A percentile compares a stretch with the other conserved stretches of the same genome.
Conservation (phyloP, 2,797 vertebrate genomes). For the Peromyscus attwateri region DNA sequence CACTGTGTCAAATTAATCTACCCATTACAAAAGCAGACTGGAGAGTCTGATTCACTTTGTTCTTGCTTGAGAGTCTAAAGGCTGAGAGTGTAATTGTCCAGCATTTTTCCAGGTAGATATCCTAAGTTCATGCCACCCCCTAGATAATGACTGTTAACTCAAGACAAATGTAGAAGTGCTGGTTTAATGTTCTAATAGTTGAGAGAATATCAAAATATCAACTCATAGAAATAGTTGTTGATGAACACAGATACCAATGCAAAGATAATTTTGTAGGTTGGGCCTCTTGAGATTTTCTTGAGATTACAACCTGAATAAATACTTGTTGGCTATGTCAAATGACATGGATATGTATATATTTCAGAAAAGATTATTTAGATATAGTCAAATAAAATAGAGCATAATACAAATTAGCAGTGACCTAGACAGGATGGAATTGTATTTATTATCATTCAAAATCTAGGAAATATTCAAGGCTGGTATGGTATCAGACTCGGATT, state of each 20-base stretch:
- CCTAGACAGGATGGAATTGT: background rate
- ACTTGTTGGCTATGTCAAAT: conserved; percentile 72
- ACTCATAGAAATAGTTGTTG: background rate
- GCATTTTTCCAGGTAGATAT: background rate
- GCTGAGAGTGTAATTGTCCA: background rate
- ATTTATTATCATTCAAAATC: conserved; percentile 1
- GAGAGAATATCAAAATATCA: background rate
- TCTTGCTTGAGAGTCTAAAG: conserved; percentile 1
- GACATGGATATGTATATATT: background rate
- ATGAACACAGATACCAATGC: background rate
- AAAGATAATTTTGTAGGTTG: conserved; percentile 23
- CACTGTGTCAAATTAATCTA: background rate
- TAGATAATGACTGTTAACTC: background rate
- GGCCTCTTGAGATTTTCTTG: conserved; percentile 70
- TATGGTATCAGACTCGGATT: background rate
- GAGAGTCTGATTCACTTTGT: background rate
- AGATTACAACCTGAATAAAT: conserved; percentile 69
- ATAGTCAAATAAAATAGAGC: background rate
- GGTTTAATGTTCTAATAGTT: background rate
- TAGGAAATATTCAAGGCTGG: background rate
- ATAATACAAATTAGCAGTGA: background rate
- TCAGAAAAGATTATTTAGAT: conserved; percentile 39
- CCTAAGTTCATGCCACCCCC: background rate
- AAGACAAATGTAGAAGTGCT: background rate
- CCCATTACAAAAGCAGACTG: background rate